Evolutionary conservation across 92 coral and sea anemone genomes (phyloP).

Genomic region (Metridium senile): DNA sequence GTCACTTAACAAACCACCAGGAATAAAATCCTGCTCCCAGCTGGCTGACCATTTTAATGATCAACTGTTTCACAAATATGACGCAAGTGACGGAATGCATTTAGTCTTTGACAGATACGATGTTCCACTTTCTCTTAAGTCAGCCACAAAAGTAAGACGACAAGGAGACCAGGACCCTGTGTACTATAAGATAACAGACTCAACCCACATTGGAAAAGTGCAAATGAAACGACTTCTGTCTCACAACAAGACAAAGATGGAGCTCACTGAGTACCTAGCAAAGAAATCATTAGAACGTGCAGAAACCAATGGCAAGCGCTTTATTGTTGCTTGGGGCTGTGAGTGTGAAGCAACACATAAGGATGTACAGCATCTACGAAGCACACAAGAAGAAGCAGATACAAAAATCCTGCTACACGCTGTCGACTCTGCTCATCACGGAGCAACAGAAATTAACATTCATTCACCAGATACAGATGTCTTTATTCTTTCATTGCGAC

Average conservation of each 20-base stretch:
- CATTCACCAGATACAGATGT: too few relatives aligned
- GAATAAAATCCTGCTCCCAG: slow-evolving; percentile 35
- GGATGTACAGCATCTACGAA: too few relatives aligned
- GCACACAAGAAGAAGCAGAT: too few relatives aligned
- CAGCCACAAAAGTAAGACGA: slow-evolving; percentile 39
- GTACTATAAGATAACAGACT: slow-evolving; percentile 51
- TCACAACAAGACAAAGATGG: too few relatives aligned
- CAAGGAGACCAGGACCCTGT: slow-evolving; percentile 52
- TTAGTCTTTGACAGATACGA: slow-evolving; percentile 62
- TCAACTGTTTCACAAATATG: slow-evolving; percentile 43
- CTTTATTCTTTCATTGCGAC: slow-evolving; percentile 20
- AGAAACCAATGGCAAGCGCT: slow-evolving; percentile 40
- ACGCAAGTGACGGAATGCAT: slow-evolving; percentile 39
- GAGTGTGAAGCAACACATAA: too few relatives aligned
- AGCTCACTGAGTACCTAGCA: slow-evolving; percentile 32
- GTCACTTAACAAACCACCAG: slow-evolving; percentile 46
- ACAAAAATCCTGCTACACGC: slow-evolving; percentile 62
- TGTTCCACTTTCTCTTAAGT: slow-evolving; percentile 50
- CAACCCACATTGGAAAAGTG: slow-evolving; percentile 62
- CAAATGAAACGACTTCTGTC: too few relatives aligned
- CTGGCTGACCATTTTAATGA: slow-evolving; percentile 53
- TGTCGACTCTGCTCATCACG: too few relatives aligned
- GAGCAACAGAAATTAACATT: too few relatives aligned
- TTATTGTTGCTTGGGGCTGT: slow-evolving; percentile 48
- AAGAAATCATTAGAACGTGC: slow-evolving; percentile 49